Percentiles rank a stretch among this genome's conserved stretches.
phyloP scores from a whole-genome alignment of 2,113 vertebrate species.

The Uria lomvia region DNA sequence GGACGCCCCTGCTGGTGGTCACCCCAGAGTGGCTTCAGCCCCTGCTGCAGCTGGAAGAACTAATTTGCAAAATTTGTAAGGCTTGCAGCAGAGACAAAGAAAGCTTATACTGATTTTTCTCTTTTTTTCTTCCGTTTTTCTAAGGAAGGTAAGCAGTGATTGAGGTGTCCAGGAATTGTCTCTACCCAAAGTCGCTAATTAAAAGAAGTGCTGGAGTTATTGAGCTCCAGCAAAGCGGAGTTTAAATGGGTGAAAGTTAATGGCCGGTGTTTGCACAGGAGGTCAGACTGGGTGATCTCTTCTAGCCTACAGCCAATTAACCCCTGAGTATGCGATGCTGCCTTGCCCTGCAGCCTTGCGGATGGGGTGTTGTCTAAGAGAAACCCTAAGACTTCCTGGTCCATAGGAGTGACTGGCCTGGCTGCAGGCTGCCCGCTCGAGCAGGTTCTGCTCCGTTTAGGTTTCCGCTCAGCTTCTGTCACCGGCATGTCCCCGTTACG shows the following conservation, averaged over 20 bases:
- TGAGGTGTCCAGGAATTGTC: neutral
- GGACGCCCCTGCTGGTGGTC: neutral
- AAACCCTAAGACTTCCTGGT: neutral
- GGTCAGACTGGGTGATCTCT: neutral
- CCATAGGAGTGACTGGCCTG: accelerated
- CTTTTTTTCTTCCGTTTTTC: neutral
- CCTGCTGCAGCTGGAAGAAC: neutral
- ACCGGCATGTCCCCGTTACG: accelerated
- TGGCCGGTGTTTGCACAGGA: neutral
- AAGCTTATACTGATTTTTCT: neutral
- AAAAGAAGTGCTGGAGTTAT: neutral
- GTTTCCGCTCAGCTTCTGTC: neutral
- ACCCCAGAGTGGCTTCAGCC: neutral
- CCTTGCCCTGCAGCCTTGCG: neutral
- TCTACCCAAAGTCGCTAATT: neutral
- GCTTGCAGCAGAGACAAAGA: neutral
- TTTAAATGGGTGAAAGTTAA: conserved; percentile 13
- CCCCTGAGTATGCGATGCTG: neutral
- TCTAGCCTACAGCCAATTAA: neutral
- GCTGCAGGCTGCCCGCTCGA: neutral
- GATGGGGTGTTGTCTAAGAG: neutral
- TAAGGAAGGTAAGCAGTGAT: neutral
- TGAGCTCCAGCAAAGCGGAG: neutral
- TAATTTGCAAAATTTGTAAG: neutral
- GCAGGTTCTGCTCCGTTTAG: neutral